These are phyloP conservation scores for Clarias fuscus DNA, from an alignment of 2,797 vertebrate species.

Conservation along the genomic window DNA sequence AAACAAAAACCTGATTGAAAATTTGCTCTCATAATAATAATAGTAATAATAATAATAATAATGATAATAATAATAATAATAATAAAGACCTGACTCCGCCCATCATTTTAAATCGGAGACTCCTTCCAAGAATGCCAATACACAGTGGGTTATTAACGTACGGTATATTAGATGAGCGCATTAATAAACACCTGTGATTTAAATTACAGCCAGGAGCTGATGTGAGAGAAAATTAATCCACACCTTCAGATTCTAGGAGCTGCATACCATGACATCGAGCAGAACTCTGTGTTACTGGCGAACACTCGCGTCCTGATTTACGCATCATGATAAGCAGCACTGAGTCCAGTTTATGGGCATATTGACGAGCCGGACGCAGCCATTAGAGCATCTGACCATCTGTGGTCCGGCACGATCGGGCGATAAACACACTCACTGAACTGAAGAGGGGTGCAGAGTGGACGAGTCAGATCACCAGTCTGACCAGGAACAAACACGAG, in stretches of 20 bases:
- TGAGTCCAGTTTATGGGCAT: background rate
- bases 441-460: background rate
- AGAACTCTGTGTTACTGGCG: background rate
- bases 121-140: background rate
- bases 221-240: background rate
- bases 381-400: constrained; percentile 1
- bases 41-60: too few relatives aligned
- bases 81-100: too few relatives aligned
- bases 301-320: background rate
- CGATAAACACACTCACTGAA: background rate
- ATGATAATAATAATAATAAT: too few relatives aligned
- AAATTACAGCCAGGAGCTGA: background rate
- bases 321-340: background rate
- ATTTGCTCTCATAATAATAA: too few relatives aligned
- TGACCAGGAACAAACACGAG: background rate
- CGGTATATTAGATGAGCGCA: too few relatives aligned
- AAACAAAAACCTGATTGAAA: background rate
- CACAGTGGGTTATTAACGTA: background rate
- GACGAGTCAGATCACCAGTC: too few relatives aligned
- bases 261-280: background rate
- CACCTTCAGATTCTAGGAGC: background rate
- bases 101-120: background rate
- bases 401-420: background rate
- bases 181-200: background rate
- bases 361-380: background rate